Base-by-base conservation (phyloP, 2,113 vertebrate species). In the Corvus hawaiiensis region DNA sequence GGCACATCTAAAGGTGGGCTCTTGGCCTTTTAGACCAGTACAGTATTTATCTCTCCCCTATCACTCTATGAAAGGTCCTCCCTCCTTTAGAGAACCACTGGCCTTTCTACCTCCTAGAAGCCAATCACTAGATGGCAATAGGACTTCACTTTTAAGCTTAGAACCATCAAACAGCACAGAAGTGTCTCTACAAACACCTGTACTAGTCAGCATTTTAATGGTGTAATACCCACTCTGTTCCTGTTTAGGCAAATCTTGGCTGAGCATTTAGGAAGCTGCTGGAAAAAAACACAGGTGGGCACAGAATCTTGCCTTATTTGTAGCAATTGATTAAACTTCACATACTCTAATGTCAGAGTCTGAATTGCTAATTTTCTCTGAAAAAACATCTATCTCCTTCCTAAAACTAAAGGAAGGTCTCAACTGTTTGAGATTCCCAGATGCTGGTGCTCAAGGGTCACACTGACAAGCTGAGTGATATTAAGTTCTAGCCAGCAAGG, bases 41-140 rank as follows among this genome's bases (percentile, higher is more conserved):
- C 1, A 18, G 55, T 4, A 62, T 11, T 1, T 9, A 22, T 16
- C 19, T 76, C 46, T 77, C 13, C 13, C 32, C n/a, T 44, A 55
- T 12, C 39, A 84, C 7, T 13, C 15, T 16, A 49, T 43, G 21
- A 59, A 61, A 79, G 44, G 84, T 46, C 28, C 41, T 61, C 37
- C 13, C 16, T 32, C 20, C 48, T 80, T 69, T 5, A 74, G 28
- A 75, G 39, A 79, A 19, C 15, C 3, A 2, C 15, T 84, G 52
- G 27, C 59, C 64, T 56, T 86, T 80, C 72, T 33, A 37, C 67
- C 41, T 78, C 78, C 74, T 46, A 74, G 55, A 84, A 90, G 77
- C 46, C 61, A 96, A 95, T 96, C 96, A 97, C 95, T 97, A 97
- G 96, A 94, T 96, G 96, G 96, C 93, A 97, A 94, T 0, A 95